Conservation (phyloP, 2,888 invertebrate species). For the Sisyra terminalis region DNA sequence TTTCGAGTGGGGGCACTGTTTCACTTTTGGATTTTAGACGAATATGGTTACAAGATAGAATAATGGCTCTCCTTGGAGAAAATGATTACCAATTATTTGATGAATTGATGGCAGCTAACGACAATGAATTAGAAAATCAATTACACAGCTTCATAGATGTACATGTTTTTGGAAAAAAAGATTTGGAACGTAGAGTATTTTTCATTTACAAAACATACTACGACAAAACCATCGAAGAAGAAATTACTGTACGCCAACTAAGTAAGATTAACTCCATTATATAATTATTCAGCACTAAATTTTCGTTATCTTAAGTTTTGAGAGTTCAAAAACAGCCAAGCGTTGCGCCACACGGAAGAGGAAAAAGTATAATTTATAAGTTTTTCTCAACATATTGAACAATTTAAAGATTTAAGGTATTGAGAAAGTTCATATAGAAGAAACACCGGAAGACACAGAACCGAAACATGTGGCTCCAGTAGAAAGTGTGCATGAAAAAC, state of each 20-base stretch:
- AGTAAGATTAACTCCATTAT: slow-evolving; percentile 39
- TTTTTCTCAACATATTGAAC: no score
- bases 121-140: slow-evolving; percentile 33
- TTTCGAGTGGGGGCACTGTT: no score
- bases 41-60: slow-evolving; percentile 51
- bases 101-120: slow-evolving; percentile 34
- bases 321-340: no score
- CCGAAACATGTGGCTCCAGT: no score
- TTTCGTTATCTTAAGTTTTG: no score
- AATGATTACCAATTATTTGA: slow-evolving; percentile 38
- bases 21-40: slow-evolving; percentile 15
- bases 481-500: no score
- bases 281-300: no score
- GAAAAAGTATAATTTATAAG: no score
- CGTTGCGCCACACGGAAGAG: no score
- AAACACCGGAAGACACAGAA: no score
- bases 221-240: slow-evolving; percentile 56
- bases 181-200: slow-evolving; percentile 36
- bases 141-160: slow-evolving; percentile 35
- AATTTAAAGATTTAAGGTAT: no score
- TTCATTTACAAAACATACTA: slow-evolving; percentile 52
- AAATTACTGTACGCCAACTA: slow-evolving; percentile 54
- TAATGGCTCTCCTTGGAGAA: slow-evolving; percentile 39
- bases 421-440: no score
- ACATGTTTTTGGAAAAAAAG: slow-evolving; percentile 27